Conservation (phyloP, 2,888 invertebrate species). For the Eristalis arbustorum region DNA sequence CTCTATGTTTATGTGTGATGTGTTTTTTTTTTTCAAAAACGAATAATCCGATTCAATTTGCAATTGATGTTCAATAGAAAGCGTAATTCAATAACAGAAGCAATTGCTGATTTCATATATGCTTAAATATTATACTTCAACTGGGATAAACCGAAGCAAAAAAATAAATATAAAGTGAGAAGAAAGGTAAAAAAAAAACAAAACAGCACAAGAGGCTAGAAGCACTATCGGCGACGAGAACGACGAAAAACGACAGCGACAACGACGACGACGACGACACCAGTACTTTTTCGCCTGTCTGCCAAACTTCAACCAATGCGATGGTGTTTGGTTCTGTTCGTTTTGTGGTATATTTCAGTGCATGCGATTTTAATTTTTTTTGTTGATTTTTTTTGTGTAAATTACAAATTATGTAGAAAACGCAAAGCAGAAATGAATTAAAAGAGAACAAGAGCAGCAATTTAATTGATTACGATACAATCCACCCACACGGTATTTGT, state of each 20-base stretch:
- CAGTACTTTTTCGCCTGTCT: constrained; percentile 24
- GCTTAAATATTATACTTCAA: not conserved
- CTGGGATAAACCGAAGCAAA: constrained; percentile 24
- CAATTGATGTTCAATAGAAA: constrained; percentile 10
- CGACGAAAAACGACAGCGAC: constrained; percentile 9
- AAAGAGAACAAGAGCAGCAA: not conserved
- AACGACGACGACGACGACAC: constrained; percentile 26
- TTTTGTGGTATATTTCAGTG: constrained; percentile 37
- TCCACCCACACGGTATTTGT: constrained; percentile 29
- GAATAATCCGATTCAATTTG: constrained; percentile 36
- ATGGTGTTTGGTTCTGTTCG: constrained; percentile 63
- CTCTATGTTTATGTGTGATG: not conserved
- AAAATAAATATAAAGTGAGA: constrained; percentile 21
- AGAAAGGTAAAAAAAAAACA: constrained; percentile 18
- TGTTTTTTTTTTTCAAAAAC: not conserved
- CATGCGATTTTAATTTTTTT: constrained; percentile 39
- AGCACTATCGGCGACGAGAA: constrained; percentile 47
- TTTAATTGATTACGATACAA: not conserved
- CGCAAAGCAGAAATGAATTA: constrained; percentile 8
- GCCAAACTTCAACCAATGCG: constrained; percentile 49
- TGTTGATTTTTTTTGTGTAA: not conserved
- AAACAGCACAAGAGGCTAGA: constrained; percentile 38
- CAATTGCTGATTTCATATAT: constrained; percentile 32
- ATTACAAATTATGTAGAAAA: constrained; percentile 3
- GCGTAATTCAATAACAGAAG: constrained; percentile 22